Conservation (phyloP, 2,888 invertebrate species). For the Apantesis nais region DNA sequence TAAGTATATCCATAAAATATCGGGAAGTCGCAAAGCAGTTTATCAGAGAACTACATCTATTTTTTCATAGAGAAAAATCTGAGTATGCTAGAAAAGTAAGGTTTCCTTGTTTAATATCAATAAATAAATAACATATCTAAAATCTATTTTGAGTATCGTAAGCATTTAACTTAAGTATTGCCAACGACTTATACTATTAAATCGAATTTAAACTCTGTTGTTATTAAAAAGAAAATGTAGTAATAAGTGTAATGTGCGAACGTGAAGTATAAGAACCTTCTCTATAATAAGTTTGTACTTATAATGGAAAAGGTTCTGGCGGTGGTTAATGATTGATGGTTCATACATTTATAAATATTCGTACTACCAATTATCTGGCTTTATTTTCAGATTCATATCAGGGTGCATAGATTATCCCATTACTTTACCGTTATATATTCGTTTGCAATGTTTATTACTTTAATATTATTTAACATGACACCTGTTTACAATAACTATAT, state of each 20-base stretch:
- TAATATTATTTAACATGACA: slow-evolving; percentile 30
- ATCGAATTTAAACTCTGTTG: no score
- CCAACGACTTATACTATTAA: no score
- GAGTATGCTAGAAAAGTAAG: slow-evolving; percentile 38
- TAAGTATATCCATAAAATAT: slow-evolving; percentile 34
- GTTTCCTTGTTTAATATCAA: background rate
- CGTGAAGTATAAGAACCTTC: no score
- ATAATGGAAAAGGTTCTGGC: no score
- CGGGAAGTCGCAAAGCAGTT: slow-evolving; percentile 31
- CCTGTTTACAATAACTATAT: slow-evolving; percentile 33
- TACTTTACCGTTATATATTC: slow-evolving; percentile 32
- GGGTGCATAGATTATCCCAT: slow-evolving; percentile 40
- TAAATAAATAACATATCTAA: no score
- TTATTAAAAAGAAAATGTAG: no score
- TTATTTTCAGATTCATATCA: slow-evolving; percentile 45
- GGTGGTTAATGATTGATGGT: no score
- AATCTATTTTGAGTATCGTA: no score
- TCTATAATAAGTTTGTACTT: no score
- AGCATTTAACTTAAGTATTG: no score
- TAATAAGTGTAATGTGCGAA: no score
- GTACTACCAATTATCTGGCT: background rate
- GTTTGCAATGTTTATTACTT: slow-evolving; percentile 13
- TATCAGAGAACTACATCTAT: slow-evolving; percentile 37
- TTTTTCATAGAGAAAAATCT: slow-evolving; percentile 36
- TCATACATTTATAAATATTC: background rate